These are phyloP conservation scores for Drepanosiphum platanoidis DNA, from an alignment of 2,888 invertebrate genomes.

Conservation along the genomic window DNA sequence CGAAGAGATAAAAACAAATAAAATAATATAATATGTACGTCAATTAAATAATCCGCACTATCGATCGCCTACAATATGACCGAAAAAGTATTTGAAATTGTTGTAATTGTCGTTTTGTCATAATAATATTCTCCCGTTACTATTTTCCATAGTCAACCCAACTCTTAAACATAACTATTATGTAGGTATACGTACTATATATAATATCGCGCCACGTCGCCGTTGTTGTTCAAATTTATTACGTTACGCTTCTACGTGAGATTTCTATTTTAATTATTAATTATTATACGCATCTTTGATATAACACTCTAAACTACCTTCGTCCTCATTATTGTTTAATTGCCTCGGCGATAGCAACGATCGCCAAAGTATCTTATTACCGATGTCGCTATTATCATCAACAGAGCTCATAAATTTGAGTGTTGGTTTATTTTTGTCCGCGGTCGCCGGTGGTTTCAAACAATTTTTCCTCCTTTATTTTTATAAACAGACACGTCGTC, in stretches of 20 bases:
- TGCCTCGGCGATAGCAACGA: background rate
- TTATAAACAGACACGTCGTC: background rate
- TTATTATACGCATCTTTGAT: background rate
- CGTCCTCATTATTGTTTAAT: background rate
- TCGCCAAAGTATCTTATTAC: background rate
- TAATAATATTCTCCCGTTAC: background rate
- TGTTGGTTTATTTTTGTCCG: background rate
- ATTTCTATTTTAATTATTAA: background rate
- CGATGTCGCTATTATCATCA: background rate
- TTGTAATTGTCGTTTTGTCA: background rate
- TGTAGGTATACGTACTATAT: background rate
- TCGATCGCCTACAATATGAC: background rate
- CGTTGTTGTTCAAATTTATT: constrained; percentile 1
- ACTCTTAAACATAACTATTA: background rate
- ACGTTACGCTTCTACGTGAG: background rate
- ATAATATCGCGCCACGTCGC: background rate
- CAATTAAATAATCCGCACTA: background rate
- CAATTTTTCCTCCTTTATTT: background rate
- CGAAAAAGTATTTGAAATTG: background rate
- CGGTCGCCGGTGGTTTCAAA: background rate
- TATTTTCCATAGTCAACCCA: background rate
- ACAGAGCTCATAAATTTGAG: background rate
- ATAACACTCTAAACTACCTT: background rate
- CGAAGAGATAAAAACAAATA: background rate
- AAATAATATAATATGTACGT: too few species aligned